Evolutionary conservation across 2,113 vertebrate genomes (phyloP).

Genomic region (Lota lota): DNA sequence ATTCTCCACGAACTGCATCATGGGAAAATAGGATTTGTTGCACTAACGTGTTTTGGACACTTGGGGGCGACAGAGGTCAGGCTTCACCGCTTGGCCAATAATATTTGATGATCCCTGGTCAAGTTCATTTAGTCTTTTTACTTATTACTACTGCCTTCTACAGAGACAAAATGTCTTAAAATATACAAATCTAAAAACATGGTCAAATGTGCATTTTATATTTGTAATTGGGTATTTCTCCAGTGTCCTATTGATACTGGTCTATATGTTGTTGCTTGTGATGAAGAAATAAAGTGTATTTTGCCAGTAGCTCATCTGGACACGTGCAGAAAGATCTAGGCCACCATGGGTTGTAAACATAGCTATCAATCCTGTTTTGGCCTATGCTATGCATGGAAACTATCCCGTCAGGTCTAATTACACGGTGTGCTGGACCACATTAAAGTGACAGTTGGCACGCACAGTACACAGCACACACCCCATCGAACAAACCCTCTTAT

Average conservation of each 20-base stretch:
- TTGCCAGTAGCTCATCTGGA: background rate
- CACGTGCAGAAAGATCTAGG: slow-evolving; percentile 4
- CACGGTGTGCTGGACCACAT: slow-evolving; percentile 11
- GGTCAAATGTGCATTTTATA: background rate
- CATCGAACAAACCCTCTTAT: slow-evolving; percentile 41
- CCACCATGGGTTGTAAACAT: slow-evolving; percentile 29
- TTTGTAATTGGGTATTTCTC: background rate
- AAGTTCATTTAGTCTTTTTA: background rate
- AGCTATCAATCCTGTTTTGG: slow-evolving; percentile 2
- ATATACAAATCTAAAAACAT: too few relatives aligned
- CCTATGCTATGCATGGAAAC: slow-evolving; percentile 47
- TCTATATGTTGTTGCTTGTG: too few relatives aligned
- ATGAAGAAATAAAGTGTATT: slow-evolving; percentile 14
- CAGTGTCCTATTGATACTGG: background rate
- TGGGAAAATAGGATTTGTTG: slow-evolving; percentile 40
- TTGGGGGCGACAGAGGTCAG: slow-evolving; percentile 32
- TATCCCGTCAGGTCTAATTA: slow-evolving; percentile 39
- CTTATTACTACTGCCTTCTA: background rate
- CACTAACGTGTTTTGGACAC: slow-evolving; percentile 10
- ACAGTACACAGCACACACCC: slow-evolving; percentile 22
- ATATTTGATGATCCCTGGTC: background rate
- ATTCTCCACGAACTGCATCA: slow-evolving; percentile 57
- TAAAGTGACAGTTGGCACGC: background rate
- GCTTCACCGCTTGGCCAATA: too few relatives aligned
- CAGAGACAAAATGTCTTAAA: background rate